Evolutionary conservation across 1,140 invertebrate species (phyloP), one percentile per base, ranked within the genome.

Genomic region (Musca vetustissima): DNA sequence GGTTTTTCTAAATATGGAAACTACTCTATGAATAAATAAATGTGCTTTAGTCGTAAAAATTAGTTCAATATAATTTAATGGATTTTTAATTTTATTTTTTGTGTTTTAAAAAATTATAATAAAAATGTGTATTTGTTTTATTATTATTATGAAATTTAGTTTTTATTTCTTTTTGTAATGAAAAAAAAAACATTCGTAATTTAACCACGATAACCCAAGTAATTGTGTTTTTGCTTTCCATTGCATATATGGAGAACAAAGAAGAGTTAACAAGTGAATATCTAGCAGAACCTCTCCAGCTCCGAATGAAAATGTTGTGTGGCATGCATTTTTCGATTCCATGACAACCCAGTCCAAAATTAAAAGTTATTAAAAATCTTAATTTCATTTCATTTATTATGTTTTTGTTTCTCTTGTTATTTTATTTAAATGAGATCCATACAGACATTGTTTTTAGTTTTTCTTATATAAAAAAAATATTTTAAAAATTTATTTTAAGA

Each of bases 341-440:
- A 48, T 32, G 13, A 59, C 22, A 13, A 55, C 19, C 4, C 17
- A 57, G 21, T 14, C 7, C 1, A 59, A 48, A 59, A 59, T 53
- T 47, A 59, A 22, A 19, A 43, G 15, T 47, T 36, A 17, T 68
- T 52, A 52, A 32, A 22, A 14, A 25, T 28, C 32, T 66, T 50
- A n/a, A n/a, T n/a, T 52, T 28, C 7, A 47, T 48, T 67, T 53
- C 8, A 4, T 67, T 67, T 32, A 32, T 15, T n/a, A 22, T 28
- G 53, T 57, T 67, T 66, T 21, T 69, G 4, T 64, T 36, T 67
- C 22, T 61, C 52, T 69, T 59, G 32, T 64, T 55, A 21, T 28
- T 49, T 32, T 68, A 15, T 11, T 76, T 66, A 65, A 74, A 75
- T 74, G 79, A 79, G 79, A 80, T 80, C 79, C 79, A 80, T 79